phyloP scores from a whole-genome alignment of 2,113 vertebrate genomes.

The Himantopus leucocephalus region DNA sequence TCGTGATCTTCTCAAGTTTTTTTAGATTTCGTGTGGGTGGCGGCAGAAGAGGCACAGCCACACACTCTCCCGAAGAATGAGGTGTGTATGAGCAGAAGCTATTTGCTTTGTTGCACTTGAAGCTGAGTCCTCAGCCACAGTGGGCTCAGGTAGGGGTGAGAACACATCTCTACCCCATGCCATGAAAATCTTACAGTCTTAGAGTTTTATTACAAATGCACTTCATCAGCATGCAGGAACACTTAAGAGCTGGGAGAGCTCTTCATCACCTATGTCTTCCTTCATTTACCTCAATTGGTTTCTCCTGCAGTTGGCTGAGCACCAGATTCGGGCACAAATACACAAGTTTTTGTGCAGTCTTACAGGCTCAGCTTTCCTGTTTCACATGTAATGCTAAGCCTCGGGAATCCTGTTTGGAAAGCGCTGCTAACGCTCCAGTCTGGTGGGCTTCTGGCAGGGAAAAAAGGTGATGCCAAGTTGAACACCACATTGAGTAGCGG shows the following conservation, averaged over 20 bases:
- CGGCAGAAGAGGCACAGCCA: neutral
- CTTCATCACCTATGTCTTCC: neutral
- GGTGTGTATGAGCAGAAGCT: neutral
- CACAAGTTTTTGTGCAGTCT: neutral
- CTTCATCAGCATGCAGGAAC: neutral
- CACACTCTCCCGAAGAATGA: neutral
- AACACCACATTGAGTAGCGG: rapidly evolving
- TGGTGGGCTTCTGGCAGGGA: neutral
- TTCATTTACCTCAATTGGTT: neutral
- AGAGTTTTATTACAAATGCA: neutral
- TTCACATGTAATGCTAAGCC: neutral
- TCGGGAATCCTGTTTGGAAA: neutral
- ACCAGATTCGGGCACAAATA: neutral
- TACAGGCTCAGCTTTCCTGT: neutral
- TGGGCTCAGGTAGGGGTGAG: neutral
- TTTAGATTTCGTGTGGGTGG: neutral
- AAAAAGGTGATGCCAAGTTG: neutral
- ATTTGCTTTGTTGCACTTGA: neutral
- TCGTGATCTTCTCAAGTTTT: neutral
- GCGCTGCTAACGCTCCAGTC: neutral
- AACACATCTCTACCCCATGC: neutral
- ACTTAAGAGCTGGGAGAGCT: neutral
- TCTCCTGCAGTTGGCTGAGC: neutral
- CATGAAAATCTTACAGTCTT: rapidly evolving
- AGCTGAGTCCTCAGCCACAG: neutral